phyloP scores from a whole-genome alignment of 2,888 invertebrate species.

The Cephus nigrinus region DNA sequence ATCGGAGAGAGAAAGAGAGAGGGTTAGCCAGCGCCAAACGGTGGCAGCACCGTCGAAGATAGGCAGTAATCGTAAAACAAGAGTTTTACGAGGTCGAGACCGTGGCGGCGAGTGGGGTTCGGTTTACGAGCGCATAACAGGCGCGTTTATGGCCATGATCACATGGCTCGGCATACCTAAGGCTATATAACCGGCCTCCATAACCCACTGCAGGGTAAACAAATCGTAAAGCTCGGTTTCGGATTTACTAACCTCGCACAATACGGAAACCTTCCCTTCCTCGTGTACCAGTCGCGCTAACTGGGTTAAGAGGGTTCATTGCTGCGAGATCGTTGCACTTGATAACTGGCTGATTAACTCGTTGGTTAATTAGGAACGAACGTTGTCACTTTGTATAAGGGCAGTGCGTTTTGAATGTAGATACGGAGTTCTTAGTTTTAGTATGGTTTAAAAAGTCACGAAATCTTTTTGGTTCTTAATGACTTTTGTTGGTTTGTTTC shows the following conservation, averaged over 20 bases:
- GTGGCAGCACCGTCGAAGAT: slow-evolving; percentile 55
- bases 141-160: slow-evolving; percentile 66
- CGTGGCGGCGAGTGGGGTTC: slow-evolving; percentile 51
- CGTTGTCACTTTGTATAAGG: background rate
- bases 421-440: background rate
- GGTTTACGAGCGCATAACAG: slow-evolving; percentile 66
- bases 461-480: background rate
- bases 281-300: background rate
- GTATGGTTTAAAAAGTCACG: background rate
- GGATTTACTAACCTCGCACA: slow-evolving; percentile 65
- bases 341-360: background rate
- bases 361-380: background rate
- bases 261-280: slow-evolving; percentile 20
- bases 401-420: background rate
- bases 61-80: slow-evolving; percentile 63
- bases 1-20: slow-evolving; percentile 1
- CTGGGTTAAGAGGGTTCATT: background rate
- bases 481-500: background rate
- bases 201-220: slow-evolving; percentile 65
- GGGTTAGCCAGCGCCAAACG: slow-evolving; percentile 1
- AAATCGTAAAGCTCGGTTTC: slow-evolving; percentile 65
- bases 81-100: slow-evolving; percentile 60
- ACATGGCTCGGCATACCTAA: slow-evolving; percentile 63
- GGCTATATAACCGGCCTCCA: slow-evolving; percentile 60
- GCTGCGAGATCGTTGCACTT: background rate